These are phyloP conservation scores for Takifugu bimaculatus DNA, from an alignment of 2,113 vertebrate genomes.

Conservation along the genomic window DNA sequence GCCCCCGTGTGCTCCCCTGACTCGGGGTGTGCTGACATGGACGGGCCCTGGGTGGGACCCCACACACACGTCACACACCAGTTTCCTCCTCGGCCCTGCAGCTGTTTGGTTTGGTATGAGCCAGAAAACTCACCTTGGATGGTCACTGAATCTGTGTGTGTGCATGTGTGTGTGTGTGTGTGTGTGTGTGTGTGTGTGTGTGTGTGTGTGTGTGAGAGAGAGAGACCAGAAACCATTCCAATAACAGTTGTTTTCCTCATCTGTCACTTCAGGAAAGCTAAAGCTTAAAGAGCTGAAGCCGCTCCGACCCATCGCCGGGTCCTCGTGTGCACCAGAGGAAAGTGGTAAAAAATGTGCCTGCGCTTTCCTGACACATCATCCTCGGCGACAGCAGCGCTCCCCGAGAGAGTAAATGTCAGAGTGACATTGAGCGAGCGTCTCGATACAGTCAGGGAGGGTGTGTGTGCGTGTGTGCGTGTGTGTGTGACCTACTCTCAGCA, in stretches of 20 bases:
- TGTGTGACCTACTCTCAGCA: slow-evolving; percentile 29
- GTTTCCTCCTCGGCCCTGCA: slow-evolving; percentile 29
- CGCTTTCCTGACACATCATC: slow-evolving; percentile 44
- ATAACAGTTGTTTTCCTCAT: slow-evolving; percentile 20
- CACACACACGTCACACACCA: slow-evolving; percentile 1
- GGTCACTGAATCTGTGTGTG: slow-evolving; percentile 25
- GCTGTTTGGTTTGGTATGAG: slow-evolving; percentile 11
- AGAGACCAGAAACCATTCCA: slow-evolving; percentile 11
- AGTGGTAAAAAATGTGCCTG: slow-evolving; percentile 17
- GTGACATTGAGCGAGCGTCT: slow-evolving; percentile 66
- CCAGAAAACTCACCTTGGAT: slow-evolving; percentile 30
- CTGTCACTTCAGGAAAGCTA: slow-evolving; percentile 10
- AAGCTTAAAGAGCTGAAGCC: slow-evolving; percentile 4
- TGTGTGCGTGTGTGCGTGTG: slow-evolving; percentile 21
- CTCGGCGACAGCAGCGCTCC: slow-evolving; percentile 48
- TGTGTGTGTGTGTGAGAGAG: slow-evolving; percentile 1
- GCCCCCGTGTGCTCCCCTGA: slow-evolving; percentile 19
- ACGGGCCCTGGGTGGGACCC: not conserved
- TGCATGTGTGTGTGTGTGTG: slow-evolving; percentile 4
- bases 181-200: not conserved
- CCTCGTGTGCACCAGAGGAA: too few relatives aligned
- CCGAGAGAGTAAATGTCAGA: slow-evolving; percentile 63
- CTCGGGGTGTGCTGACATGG: slow-evolving; percentile 27
- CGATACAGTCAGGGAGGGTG: not conserved
- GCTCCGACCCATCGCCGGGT: too few relatives aligned